Evolutionary conservation across 2,797 vertebrate species (phyloP).

Genomic region (Gymnocypris eckloni): DNA sequence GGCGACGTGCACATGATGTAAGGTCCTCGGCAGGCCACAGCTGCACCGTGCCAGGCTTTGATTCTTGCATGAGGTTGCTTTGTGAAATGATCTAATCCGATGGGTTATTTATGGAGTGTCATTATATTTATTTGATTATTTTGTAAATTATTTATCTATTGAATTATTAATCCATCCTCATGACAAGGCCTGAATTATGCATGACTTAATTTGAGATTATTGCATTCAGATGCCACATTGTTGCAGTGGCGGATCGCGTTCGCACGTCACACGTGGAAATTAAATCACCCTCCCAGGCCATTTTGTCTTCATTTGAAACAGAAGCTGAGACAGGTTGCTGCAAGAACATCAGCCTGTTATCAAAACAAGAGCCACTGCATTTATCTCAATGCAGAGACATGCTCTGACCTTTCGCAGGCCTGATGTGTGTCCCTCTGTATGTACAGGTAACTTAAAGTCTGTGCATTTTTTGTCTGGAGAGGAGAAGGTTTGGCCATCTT

Average conservation of each 20-base stretch:
- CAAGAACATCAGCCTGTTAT: conserved; percentile 70
- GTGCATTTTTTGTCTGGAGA: background rate
- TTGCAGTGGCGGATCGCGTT: conserved; percentile 91
- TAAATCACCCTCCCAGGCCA: conserved; percentile 91
- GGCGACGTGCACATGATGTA: background rate
- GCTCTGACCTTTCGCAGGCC: conserved; percentile 14
- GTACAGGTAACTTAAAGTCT: background rate
- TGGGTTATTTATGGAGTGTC: conserved; percentile 97
- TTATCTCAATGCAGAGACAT: conserved; percentile 37
- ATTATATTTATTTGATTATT: conserved; percentile 99
- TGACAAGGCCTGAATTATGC: conserved; percentile 98
- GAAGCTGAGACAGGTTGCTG: conserved; percentile 76
- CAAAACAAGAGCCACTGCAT: conserved; percentile 62
- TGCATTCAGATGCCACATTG: conserved; percentile 96
- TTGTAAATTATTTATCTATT: conserved; percentile 99
- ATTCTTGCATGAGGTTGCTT: conserved; percentile 85
- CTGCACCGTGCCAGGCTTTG: conserved; percentile 73
- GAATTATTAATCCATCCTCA: conserved; percentile 99
- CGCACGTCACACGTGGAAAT: conserved; percentile 90
- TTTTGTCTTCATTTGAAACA: conserved; percentile 81
- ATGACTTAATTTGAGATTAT: conserved; percentile 99
- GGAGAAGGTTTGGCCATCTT: background rate
- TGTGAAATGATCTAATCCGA: conserved; percentile 94
- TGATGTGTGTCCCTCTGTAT: background rate
- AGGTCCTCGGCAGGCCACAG: conserved; percentile 18